phyloP scores from a whole-genome alignment of 2,797 vertebrate genomes.

The Neostethus bicornis region DNA sequence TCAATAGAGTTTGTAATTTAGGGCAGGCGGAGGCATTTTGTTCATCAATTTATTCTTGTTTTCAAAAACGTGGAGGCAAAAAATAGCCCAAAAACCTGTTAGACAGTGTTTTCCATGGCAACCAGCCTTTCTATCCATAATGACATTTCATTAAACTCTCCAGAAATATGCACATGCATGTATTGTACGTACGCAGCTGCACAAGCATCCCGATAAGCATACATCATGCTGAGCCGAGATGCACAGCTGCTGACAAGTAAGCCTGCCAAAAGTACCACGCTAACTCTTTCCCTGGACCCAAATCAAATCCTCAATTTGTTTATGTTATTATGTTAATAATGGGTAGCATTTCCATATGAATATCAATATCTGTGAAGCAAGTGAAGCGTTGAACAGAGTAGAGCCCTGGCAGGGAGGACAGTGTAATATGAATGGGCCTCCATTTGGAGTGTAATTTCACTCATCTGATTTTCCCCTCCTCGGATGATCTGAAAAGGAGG shows the following conservation, averaged over 20 bases:
- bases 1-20: too few relatives aligned
- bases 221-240: conserved; percentile 50
- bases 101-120: conserved; percentile 63
- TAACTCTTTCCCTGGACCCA: conserved; percentile 62
- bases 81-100: conserved; percentile 12
- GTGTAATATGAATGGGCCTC: conserved; percentile 67
- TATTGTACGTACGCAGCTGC: conserved; percentile 25
- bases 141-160: conserved; percentile 28
- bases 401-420: conserved; percentile 54
- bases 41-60: too few relatives aligned
- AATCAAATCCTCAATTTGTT: conserved; percentile 79
- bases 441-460: conserved; percentile 74
- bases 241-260: conserved; percentile 61
- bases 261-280: conserved; percentile 69
- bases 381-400: conserved; percentile 51
- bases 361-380: conserved; percentile 74
- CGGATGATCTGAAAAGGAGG: conserved; percentile 67
- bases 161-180: conserved; percentile 7
- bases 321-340: conserved; percentile 82
- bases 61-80: conserved; percentile 29
- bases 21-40: too few relatives aligned
- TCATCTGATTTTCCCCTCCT: conserved; percentile 76
- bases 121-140: conserved; percentile 61
- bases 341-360: conserved; percentile 81
- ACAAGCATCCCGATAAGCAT: conserved; percentile 29